These are phyloP conservation scores for Agapornis roseicollis DNA, from an alignment of 2,113 vertebrate genomes.

Conservation along the genomic window DNA sequence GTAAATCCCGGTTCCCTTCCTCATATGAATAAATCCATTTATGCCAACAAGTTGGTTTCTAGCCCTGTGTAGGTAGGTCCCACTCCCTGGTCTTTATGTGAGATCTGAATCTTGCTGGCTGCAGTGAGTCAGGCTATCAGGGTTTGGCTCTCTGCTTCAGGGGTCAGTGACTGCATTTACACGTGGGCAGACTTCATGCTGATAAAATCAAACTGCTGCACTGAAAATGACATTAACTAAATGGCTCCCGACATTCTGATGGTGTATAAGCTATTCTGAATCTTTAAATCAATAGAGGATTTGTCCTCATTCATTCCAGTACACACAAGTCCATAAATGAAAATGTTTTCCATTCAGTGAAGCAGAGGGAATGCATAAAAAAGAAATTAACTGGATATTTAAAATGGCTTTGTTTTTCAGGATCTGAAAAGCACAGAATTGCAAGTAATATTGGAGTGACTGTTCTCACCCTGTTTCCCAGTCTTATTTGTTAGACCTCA, in stretches of 20 bases:
- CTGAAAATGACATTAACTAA: slow-evolving; percentile 29
- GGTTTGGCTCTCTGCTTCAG: neutral
- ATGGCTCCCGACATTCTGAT: neutral
- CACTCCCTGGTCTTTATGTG: neutral
- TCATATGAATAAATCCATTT: neutral
- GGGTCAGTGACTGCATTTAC: slow-evolving; percentile 28
- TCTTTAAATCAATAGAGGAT: neutral
- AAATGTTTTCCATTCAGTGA: neutral
- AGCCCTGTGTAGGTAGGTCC: neutral
- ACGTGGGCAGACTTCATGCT: neutral
- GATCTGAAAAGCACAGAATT: neutral
- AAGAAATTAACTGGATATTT: neutral
- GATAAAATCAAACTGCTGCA: slow-evolving; percentile 37
- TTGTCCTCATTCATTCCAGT: neutral
- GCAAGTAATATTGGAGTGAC: neutral
- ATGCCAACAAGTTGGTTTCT: neutral
- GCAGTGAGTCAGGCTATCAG: neutral
- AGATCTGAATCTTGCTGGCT: neutral
- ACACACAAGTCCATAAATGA: neutral
- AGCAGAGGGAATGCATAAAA: neutral
- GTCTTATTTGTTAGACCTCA: neutral
- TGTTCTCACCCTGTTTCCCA: neutral
- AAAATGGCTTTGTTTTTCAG: neutral
- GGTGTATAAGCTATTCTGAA: neutral
- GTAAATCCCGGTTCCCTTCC: neutral